Evolutionary conservation across 2,888 invertebrate species (phyloP), one percentile per base, ranked within the genome.

Genomic region (Didymodactylos carnosus): DNA sequence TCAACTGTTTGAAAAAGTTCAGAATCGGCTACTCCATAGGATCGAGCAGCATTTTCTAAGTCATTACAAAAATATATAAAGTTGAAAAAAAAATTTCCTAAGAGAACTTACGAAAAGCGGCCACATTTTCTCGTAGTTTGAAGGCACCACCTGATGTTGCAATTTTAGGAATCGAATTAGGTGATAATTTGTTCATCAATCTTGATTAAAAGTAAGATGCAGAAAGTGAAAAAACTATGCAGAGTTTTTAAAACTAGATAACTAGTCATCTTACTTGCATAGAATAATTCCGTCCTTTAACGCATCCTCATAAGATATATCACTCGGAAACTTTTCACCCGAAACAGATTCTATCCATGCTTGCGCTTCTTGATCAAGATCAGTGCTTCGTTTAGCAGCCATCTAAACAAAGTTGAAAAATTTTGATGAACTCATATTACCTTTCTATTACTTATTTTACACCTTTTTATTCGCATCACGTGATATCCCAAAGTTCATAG

Each of bases 1-100:
- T 99, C 98, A 69, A 97, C 97, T 0, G 98, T 98, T 85, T 99
- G 98, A 88, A 98, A 98, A 81, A 95, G 92, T 86, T 98, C 97
- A 83, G 94, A 92, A 81, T 94, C 91, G 13, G 94, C 93, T 1
- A 99, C 91, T 51, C 98, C 98, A 84, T 94, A 98, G 78, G 90
- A 89, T 85, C 93, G 94, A 76, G 90, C 89, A 0, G 91, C 94
- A n/a, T 71, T 62, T 62, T 62, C 62, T 62, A 62, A n/a, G n/a
- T n/a, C n/a, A n/a, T n/a, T n/a, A n/a, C n/a, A n/a, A n/a, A n/a
- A n/a, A n/a, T n/a, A n/a, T n/a, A n/a, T n/a, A n/a, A n/a, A n/a
- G n/a, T n/a, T n/a, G n/a, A n/a, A n/a, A n/a, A n/a, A n/a, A n/a
- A n/a, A n/a, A n/a, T n/a, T n/a, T n/a, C n/a, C n/a, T n/a, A n/a